Base-by-base conservation (phyloP, 2,113 vertebrate species). In the Sinocyclocheilus grahami region DNA sequence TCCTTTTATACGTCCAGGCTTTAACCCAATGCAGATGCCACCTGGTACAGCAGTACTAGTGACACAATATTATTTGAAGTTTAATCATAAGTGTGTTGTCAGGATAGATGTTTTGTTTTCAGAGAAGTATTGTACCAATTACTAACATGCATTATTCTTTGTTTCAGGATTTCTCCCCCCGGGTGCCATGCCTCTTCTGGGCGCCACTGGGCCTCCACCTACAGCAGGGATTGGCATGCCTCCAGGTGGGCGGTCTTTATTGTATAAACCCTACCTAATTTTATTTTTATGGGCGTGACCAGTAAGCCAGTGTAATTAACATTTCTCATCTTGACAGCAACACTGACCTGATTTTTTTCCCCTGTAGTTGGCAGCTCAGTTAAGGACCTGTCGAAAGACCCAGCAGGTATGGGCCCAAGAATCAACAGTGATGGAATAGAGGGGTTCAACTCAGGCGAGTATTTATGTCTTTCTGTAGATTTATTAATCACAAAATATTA, bases 11-110 rank as follows among this genome's bases (percentile, higher is more conserved):
- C 94, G 98, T 82, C 97, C 97, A 53, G 97, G 97, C 79, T 99
- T 99, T 92, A 99, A 97, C 91, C 98, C 97, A 14, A 95, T 99
- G 96, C 98, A 99, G 94, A 95, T 99, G 90, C 97, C 97, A 48
- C 97, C 97, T 96, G 98, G 98, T 99, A 93, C n/a, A 3, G 27
- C 51, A n/a, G 9, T 13, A 69, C 14, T 37, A 69, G 65, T 37
- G 30, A 18, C 30, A 33, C 14, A 18, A 27, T 30, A 5, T 30
- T 67, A 48, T 42, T 42, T 42, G 42, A 42, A 42, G 42, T 42
- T 42, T 42, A 46, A 3, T 37, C 37, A 37, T 37, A 24, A 63
- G 10, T 65, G 13, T 33, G 13, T 69, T 33, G 9, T 51, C 51
- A 65, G 8, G 14, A 74, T 82, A 39, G 7, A 42, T 30, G 8